Conservation (phyloP, 2,797 vertebrate species). For the Pseudomugil tenellus region DNA sequence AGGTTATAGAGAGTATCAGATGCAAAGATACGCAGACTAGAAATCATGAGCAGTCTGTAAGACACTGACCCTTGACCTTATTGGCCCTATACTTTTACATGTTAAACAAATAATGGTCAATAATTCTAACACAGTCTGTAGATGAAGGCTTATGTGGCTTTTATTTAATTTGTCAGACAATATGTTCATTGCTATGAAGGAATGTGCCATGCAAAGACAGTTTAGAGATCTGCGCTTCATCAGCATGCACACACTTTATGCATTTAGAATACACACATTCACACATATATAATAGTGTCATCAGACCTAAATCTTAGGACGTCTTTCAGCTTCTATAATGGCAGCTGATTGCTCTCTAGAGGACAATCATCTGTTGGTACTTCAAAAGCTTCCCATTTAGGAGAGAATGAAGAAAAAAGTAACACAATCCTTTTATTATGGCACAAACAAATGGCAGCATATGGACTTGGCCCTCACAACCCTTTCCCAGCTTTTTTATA, state of each 20-base stretch:
- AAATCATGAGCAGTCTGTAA: constrained; percentile 7
- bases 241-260: constrained; percentile 10
- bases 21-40: constrained; percentile 9
- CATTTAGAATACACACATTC: constrained; percentile 47
- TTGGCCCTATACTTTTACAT: neutral
- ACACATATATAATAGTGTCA: constrained; percentile 55
- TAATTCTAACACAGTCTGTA: neutral
- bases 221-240: constrained; percentile 42
- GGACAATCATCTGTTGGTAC: constrained; percentile 51
- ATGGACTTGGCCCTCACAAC: constrained; percentile 58
- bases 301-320: constrained; percentile 38
- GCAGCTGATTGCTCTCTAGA: constrained; percentile 39
- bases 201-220: constrained; percentile 13
- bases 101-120: constrained; percentile 14
- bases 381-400: constrained; percentile 67
- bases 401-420: constrained; percentile 61
- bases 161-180: constrained; percentile 11
- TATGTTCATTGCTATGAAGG: neutral
- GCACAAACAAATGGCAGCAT: constrained; percentile 68
- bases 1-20: constrained; percentile 31
- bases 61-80: constrained; percentile 14
- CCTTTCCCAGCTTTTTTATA: constrained; percentile 54
- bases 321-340: constrained; percentile 43
- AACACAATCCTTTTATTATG: constrained; percentile 75
- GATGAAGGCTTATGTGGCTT: neutral